Evolutionary conservation across 2,888 invertebrate species (phyloP).

Genomic region (Teleogryllus oceanicus): DNA sequence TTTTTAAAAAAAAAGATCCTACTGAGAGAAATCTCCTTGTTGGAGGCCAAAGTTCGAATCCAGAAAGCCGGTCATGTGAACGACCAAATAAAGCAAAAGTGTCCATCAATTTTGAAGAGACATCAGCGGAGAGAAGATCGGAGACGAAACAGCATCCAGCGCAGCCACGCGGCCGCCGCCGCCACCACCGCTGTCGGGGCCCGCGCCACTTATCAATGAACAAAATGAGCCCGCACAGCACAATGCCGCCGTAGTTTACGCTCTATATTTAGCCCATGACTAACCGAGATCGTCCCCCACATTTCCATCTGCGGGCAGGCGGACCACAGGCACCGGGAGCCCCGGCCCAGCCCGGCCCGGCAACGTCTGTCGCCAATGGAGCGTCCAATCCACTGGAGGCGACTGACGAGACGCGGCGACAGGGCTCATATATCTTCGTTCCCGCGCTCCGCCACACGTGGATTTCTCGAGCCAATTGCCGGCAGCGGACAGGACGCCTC

Average conservation of each 20-base stretch:
- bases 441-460: background rate
- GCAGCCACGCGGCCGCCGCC: background rate
- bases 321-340: background rate
- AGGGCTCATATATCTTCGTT: background rate
- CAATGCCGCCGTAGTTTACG: constrained; percentile 6
- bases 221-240: background rate
- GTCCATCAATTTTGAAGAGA: too few relatives aligned
- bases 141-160: too few relatives aligned
- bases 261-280: background rate
- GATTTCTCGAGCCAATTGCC: constrained; percentile 1
- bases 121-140: too few relatives aligned
- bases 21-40: too few relatives aligned
- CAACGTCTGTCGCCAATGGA: background rate
- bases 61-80: too few relatives aligned
- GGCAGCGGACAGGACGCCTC: background rate
- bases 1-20: too few relatives aligned
- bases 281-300: background rate
- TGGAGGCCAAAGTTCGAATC: too few relatives aligned
- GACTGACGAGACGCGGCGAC: background rate
- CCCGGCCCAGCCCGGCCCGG: background rate
- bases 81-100: too few relatives aligned
- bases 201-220: background rate
- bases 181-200: background rate
- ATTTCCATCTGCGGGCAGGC: background rate
- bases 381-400: background rate